Percentiles rank a stretch among this genome's conserved stretches.
Conservation (phyloP, 2,888 invertebrate genomes). For the Dicranocentrus wangi region DNA sequence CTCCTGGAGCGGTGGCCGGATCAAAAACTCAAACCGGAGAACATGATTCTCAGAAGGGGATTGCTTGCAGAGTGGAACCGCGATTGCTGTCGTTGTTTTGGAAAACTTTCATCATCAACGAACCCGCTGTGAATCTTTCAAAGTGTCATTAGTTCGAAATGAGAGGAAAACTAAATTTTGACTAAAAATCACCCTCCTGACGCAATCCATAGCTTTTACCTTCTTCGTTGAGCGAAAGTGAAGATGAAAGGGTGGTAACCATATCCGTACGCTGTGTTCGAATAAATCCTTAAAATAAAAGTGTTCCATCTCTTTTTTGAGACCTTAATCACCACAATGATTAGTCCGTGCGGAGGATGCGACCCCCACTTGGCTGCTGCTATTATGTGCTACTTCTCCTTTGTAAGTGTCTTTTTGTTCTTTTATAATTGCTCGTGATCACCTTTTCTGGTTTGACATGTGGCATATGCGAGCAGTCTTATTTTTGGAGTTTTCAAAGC, state of each 20-base stretch:
- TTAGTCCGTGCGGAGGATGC: slow-evolving; percentile 65
- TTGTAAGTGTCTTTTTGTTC: slow-evolving; percentile 56
- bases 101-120: slow-evolving; percentile 47
- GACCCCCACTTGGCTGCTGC: slow-evolving; percentile 64
- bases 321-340: slow-evolving; percentile 48
- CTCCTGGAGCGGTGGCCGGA: slow-evolving; percentile 48
- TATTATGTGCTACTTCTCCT: slow-evolving; percentile 66
- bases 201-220: too few relatives aligned
- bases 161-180: slow-evolving; percentile 35
- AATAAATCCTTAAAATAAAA: too few relatives aligned
- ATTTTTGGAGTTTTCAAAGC: too few relatives aligned
- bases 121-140: slow-evolving; percentile 56
- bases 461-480: too few relatives aligned
- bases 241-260: too few relatives aligned
- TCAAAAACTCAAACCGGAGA: slow-evolving; percentile 48
- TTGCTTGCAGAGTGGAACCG: slow-evolving; percentile 29
- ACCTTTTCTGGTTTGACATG: slow-evolving; percentile 7
- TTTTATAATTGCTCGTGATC: background rate
- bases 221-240: too few relatives aligned
- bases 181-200: slow-evolving; percentile 29
- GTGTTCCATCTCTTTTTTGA: background rate
- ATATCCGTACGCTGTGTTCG: too few relatives aligned
- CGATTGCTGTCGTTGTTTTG: slow-evolving; percentile 12
- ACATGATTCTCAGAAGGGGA: slow-evolving; percentile 47
- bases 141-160: slow-evolving; percentile 54